A percentile compares a stretch with the other conserved stretches of the same genome.
Evolutionary conservation across 2,888 invertebrate genomes (phyloP).

Genomic region (Quadriops clusia): DNA sequence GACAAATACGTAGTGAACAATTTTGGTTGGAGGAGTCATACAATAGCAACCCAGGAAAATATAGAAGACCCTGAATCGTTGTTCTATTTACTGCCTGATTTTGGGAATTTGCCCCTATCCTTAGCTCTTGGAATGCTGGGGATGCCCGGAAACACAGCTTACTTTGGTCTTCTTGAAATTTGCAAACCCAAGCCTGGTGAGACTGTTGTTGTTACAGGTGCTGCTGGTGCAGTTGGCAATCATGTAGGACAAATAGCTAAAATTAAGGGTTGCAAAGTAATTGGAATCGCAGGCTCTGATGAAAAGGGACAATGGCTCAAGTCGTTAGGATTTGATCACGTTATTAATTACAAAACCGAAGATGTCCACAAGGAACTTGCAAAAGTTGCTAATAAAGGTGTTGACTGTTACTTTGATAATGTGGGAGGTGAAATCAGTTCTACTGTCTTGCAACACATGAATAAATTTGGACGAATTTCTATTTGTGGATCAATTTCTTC

Average conservation of each 20-base stretch:
- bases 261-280: slow-evolving; percentile 54
- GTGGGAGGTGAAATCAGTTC: slow-evolving; percentile 57
- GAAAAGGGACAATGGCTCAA: slow-evolving; percentile 59
- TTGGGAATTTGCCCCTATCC: slow-evolving; percentile 47
- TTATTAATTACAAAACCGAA: slow-evolving; percentile 59
- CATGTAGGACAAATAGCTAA: slow-evolving; percentile 71
- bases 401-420: slow-evolving; percentile 70
- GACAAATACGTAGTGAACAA: slow-evolving; percentile 50
- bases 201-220: slow-evolving; percentile 59
- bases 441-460: slow-evolving; percentile 50
- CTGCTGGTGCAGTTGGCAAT: slow-evolving; percentile 69
- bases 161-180: slow-evolving; percentile 60
- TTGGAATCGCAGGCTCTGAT: slow-evolving; percentile 60
- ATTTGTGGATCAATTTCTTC: slow-evolving; percentile 54
- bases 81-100: slow-evolving; percentile 42
- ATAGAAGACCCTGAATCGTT: too few relatives aligned
- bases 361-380: slow-evolving; percentile 43
- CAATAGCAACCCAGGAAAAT: too few relatives aligned
- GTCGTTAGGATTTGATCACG: slow-evolving; percentile 53
- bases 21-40: slow-evolving; percentile 58
- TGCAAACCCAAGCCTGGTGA: slow-evolving; percentile 61
- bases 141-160: slow-evolving; percentile 64
- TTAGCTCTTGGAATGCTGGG: slow-evolving; percentile 52
- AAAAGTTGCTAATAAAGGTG: slow-evolving; percentile 53
- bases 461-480: slow-evolving; percentile 45